Evolutionary conservation across 2,888 invertebrate species (phyloP).

Genomic region (Blera fallax): DNA sequence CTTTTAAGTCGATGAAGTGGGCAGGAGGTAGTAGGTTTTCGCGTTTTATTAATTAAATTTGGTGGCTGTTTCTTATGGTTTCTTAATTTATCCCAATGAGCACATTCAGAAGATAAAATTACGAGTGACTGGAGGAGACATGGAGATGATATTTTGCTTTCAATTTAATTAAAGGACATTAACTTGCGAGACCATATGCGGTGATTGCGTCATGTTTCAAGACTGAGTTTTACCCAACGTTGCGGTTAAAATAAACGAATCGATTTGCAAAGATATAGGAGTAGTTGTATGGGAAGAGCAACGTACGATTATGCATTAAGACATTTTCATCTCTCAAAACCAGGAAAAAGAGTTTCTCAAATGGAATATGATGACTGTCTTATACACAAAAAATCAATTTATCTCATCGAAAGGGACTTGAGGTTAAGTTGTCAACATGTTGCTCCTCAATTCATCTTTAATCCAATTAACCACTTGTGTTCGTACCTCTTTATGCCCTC

Average conservation of each 20-base stretch:
- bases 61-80: constrained; percentile 42
- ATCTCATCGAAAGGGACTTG: too few relatives aligned
- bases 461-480: not conserved
- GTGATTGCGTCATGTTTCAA: not conserved
- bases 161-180: constrained; percentile 59
- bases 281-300: too few relatives aligned
- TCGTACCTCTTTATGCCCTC: not conserved
- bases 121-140: not conserved
- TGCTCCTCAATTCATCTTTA: not conserved
- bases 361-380: too few relatives aligned
- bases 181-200: not conserved
- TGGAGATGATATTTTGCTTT: constrained; percentile 14
- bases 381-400: too few relatives aligned
- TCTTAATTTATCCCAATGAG: constrained; percentile 49
- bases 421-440: not conserved
- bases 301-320: too few relatives aligned
- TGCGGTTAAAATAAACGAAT: too few relatives aligned
- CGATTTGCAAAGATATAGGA: too few relatives aligned
- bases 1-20: not conserved
- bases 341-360: too few relatives aligned
- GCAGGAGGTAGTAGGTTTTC: not conserved
- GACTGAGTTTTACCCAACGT: too few relatives aligned
- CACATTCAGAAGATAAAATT: constrained; percentile 12
- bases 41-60: constrained; percentile 48
- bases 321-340: too few relatives aligned